Base-by-base conservation (phyloP, 1,140 invertebrate species). In the Venturia canescens region DNA sequence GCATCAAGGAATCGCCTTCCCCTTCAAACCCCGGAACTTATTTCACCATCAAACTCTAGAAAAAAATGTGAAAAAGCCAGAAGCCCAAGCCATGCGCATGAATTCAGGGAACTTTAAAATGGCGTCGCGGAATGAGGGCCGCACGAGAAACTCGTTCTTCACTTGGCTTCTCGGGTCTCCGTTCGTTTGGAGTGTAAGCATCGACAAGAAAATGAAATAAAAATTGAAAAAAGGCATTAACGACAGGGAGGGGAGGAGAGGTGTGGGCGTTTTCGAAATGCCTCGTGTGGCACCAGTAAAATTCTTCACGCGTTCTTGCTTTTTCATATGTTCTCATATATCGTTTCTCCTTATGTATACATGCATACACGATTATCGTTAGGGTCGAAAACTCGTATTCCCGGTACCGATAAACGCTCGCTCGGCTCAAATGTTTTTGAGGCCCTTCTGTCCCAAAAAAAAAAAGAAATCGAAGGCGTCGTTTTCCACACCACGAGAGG, bases 131-230 rank as follows among this genome's bases (percentile, higher is more conserved):
- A 34, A 18, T 69, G 15, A 29, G 31, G 66, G 29, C 7, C 29
- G 11, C 15, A 6, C 29, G 27, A 69, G 66, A 69, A 69, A 69
- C 66, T 69, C 66, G 66, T 31, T 69, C 29, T 69, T 27, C 66
- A 69, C 29, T 69, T 16, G 66, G 29, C 66, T 69, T 11, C 66
- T 69, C 66, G 60, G 60, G 23, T 69, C n/a, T n/a, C 66, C 66
- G 18, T 31, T 69, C 66, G 66, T 31, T 27, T 69, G 3, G 66
- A 21, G 66, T 69, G 15, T 69, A 69, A 29, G 26, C 66, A 15
- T 31, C 66, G 29, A 69, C 2, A 69, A 69, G 29, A 29, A 69
- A 69, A n/a, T 69, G 27, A 69, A 29, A 69, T 69, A 69, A 69
- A 69, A 16, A 31, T 69, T 69, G 66, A 69, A 31, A 69, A 69